A percentile compares a stretch with the other conserved stretches of the same genome.
Conservation (phyloP, 2,113 vertebrate species). For the Meriones unguiculatus region DNA sequence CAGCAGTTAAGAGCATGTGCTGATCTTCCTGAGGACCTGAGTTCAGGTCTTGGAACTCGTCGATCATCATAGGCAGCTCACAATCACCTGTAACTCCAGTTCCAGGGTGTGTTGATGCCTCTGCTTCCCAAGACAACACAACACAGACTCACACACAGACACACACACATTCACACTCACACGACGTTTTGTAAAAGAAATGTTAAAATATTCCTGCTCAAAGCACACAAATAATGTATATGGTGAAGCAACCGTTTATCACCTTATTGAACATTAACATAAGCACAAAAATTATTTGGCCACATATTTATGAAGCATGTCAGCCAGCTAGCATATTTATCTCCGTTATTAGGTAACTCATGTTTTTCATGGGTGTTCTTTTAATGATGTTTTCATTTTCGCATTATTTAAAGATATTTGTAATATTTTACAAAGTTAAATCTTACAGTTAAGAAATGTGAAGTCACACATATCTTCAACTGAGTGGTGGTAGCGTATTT, state of each 20-base stretch:
- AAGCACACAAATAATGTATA: not conserved
- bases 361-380: not conserved
- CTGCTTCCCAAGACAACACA: not conserved
- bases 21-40: not conserved
- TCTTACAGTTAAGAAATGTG: not conserved
- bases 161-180: not conserved
- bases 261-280: not conserved
- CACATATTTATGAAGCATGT: not conserved
- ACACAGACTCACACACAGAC: no score
- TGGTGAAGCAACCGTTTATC: not conserved
- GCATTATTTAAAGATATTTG: not conserved
- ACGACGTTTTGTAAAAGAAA: not conserved
- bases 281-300: not conserved
- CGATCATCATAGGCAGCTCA: not conserved
- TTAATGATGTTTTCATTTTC: constrained; percentile 21
- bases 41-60: not conserved
- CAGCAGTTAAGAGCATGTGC: not conserved
- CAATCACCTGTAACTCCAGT: not conserved
- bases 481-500: not conserved
- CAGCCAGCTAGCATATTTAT: not conserved
- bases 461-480: not conserved
- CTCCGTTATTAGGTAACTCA: not conserved
- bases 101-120: no score
- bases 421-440: not conserved
- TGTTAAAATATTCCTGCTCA: not conserved